Evolutionary conservation across 1,140 invertebrate genomes (phyloP).

Genomic region (Ditylenchus dipsaci): DNA sequence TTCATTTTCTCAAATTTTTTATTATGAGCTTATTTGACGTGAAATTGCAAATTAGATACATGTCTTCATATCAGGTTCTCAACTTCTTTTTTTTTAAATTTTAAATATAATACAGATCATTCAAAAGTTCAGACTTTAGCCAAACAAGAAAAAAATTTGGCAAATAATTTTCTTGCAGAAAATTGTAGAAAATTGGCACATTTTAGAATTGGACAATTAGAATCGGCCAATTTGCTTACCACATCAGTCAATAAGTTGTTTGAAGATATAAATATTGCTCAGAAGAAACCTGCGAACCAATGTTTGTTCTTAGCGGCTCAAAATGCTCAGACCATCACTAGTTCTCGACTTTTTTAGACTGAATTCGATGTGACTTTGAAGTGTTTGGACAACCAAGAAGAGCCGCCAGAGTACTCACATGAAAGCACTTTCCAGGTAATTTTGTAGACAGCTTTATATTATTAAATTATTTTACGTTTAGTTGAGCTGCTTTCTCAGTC

Average conservation of each 20-base stretch:
- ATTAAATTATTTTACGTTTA: background rate
- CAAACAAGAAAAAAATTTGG: too few species aligned
- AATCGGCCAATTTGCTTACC: conserved; percentile 65
- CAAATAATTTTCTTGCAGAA: too few species aligned
- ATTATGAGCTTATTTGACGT: too few species aligned
- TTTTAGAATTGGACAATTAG: too few species aligned
- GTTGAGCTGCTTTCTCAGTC: conserved; percentile 97
- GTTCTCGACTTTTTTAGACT: conserved; percentile 9
- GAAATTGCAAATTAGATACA: too few species aligned
- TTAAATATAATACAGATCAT: too few species aligned
- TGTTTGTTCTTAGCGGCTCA: conserved; percentile 59
- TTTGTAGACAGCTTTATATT: background rate
- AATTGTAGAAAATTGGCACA: too few species aligned
- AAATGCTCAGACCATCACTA: conserved; percentile 8
- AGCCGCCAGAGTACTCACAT: conserved; percentile 11
- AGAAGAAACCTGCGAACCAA: background rate
- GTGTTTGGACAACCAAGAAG: conserved; percentile 29
- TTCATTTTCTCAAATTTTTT: too few species aligned
- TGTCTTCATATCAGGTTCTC: too few species aligned
- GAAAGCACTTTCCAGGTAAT: conserved; percentile 27
- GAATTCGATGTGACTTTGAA: conserved; percentile 26
- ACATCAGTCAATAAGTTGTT: conserved; percentile 76
- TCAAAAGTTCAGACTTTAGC: too few species aligned
- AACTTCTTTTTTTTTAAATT: too few species aligned
- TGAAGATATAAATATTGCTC: conserved; percentile 68